Evolutionary conservation across 2,888 invertebrate species (phyloP).

Genomic region (Hartigia nigra): DNA sequence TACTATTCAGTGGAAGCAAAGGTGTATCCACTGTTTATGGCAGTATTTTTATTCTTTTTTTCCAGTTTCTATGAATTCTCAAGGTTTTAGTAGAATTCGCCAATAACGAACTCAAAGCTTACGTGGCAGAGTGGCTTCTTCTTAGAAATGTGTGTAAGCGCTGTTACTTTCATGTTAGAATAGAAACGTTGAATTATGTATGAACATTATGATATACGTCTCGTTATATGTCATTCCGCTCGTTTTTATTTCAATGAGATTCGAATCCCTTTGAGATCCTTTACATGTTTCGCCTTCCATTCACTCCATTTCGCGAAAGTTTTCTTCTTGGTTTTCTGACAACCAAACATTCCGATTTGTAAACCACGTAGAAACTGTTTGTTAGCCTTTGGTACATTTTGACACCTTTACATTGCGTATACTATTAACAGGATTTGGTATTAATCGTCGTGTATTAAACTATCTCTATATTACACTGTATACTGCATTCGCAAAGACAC

Average conservation of each 20-base stretch:
- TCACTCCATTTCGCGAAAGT: not conserved
- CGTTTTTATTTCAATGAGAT: conserved; percentile 44
- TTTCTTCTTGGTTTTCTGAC: not conserved
- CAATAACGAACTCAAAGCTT: not conserved
- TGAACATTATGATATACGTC: conserved; percentile 44
- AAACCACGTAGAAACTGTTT: not conserved
- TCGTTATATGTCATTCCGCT: conserved; percentile 37
- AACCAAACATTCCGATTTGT: not conserved
- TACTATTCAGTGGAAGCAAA: not conserved
- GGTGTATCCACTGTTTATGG: not conserved
- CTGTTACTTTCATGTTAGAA: conserved; percentile 6
- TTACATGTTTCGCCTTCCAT: not conserved
- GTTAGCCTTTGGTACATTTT: not conserved
- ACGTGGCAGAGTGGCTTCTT: not conserved
- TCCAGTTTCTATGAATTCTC: too few species aligned
- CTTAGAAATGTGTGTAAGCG: not conserved
- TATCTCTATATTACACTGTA: not conserved
- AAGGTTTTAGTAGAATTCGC: not conserved
- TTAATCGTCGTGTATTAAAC: too few species aligned
- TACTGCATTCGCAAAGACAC: not conserved
- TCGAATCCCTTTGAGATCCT: conserved; percentile 38
- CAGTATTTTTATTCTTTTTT: not conserved
- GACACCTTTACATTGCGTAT: not conserved
- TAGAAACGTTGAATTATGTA: conserved; percentile 45
- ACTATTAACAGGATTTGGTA: not conserved